phyloP scores from a whole-genome alignment of 1,140 invertebrate species.

The Drosophila kepulauana region DNA sequence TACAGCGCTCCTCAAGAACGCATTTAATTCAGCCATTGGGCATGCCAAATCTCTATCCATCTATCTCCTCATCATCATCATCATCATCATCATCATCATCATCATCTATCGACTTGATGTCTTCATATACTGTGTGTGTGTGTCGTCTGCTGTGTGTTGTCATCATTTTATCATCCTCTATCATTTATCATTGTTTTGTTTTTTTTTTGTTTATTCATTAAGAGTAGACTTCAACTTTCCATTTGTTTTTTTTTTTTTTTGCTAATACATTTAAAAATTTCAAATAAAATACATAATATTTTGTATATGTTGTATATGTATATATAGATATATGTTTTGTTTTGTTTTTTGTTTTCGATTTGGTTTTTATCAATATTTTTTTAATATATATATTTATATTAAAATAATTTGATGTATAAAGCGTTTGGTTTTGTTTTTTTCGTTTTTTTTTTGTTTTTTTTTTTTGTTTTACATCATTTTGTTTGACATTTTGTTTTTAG shows the following conservation, averaged over 20 bases:
- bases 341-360: constrained; percentile 38
- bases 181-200: constrained; percentile 15
- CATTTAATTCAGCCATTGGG: constrained; percentile 18
- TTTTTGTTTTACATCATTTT: constrained; percentile 24
- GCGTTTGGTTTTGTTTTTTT: constrained; percentile 65
- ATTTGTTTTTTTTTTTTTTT: constrained; percentile 30
- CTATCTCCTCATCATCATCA: background rate
- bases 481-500: constrained; percentile 38
- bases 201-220: constrained; percentile 18
- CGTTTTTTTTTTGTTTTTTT: constrained; percentile 24
- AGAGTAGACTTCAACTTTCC: constrained; percentile 47
- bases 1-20: constrained; percentile 11
- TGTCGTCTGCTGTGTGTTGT: constrained; percentile 18
- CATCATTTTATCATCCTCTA: constrained; percentile 7
- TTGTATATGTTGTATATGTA: constrained; percentile 77
- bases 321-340: constrained; percentile 69
- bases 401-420: constrained; percentile 82
- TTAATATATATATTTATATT: constrained; percentile 73
- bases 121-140: background rate
- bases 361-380: constrained; percentile 37
- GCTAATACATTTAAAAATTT: constrained; percentile 66
- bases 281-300: constrained; percentile 74
- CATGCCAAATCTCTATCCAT: constrained; percentile 7
- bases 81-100: background rate
- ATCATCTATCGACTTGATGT: background rate